Conservation (phyloP, 1,140 invertebrate genomes). For the Drosophila teissieri region DNA sequence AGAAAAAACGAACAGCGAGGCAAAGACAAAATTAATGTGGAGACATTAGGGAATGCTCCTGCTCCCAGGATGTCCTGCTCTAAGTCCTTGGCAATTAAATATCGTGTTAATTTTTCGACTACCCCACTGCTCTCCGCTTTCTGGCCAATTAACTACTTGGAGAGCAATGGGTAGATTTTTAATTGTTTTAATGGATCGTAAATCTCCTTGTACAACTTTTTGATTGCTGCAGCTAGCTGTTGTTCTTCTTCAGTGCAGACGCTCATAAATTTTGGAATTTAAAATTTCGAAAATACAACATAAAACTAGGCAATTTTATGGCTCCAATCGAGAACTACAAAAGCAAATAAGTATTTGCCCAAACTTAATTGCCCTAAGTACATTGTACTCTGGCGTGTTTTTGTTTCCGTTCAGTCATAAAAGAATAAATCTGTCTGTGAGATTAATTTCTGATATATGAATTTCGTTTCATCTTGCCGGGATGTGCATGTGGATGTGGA, state of each 20-base stretch:
- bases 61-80: slow-evolving; percentile 1
- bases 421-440: slow-evolving; percentile 49
- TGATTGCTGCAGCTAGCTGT: slow-evolving; percentile 28
- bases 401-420: slow-evolving; percentile 23
- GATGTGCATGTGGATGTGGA: background rate
- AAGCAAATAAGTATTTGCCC: slow-evolving; percentile 12
- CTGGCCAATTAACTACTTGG: slow-evolving; percentile 70
- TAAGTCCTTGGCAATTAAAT: slow-evolving; percentile 68
- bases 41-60: slow-evolving; percentile 50
- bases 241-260: slow-evolving; percentile 21
- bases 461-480: slow-evolving; percentile 34
- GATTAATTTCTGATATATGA: slow-evolving; percentile 54
- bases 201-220: slow-evolving; percentile 57
- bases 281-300: slow-evolving; percentile 43
- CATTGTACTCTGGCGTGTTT: slow-evolving; percentile 38
- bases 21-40: slow-evolving; percentile 63
- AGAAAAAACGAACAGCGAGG: slow-evolving; percentile 30
- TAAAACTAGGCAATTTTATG: slow-evolving; percentile 41
- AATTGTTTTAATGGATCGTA: slow-evolving; percentile 82
- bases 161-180: slow-evolving; percentile 50
- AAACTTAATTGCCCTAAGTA: slow-evolving; percentile 42
- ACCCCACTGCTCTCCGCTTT: slow-evolving; percentile 12
- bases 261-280: slow-evolving; percentile 44
- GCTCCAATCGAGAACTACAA: slow-evolving; percentile 37
- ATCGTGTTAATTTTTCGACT: slow-evolving; percentile 66